Base-by-base conservation (phyloP, 1,140 invertebrate species). In the Drosophila serrata region DNA sequence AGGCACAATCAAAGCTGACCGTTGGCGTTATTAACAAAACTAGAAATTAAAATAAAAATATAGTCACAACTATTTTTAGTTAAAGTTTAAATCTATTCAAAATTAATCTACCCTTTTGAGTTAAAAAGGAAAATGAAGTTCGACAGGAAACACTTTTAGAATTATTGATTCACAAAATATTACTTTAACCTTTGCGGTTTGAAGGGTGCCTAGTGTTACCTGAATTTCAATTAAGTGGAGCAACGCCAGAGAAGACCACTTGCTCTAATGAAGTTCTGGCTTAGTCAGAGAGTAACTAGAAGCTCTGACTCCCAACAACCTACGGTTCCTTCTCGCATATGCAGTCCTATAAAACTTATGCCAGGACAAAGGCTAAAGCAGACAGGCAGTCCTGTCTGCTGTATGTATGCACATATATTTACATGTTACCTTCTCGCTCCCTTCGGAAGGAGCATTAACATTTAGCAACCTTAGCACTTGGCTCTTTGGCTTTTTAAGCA, bases 1-100 rank as follows among this genome's bases (percentile, higher is more conserved):
- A 81, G 80, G 84, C 64, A 75, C 84, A 90, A 88, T 88, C 84
- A 88, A 88, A 88, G 84, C 80, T 84, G 84, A 88, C 84, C 85
- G 72, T 76, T 82, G 84, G 76, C 62, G 76, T 76, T 82, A 82
- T 72, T 77, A 88, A 77, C 72, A 65, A 63, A 87, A 80, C 82
- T 74, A 62, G 64, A 75, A 80, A 78, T 70, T 70, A 57, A 37
- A 63, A 64, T 51, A 51, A 63, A 62, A 43, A 75, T 37, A 57
- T 19, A 45, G 24, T 24, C 24, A 22, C 6, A 17, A 35, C 31
- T 15, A 24, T 2, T 24, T 24, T 24, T 24, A 24, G 24, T 24
- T 24, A 24, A n/a, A n/a, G n/a, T n/a, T n/a, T n/a, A n/a, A n/a
- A n/a, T n/a, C n/a, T n/a, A n/a, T n/a, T n/a, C n/a, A n/a, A n/a